A percentile compares a stretch with the other conserved stretches of the same genome.
Conservation (phyloP, 2,888 invertebrate genomes). For the Blastobasis lacticolella region DNA sequence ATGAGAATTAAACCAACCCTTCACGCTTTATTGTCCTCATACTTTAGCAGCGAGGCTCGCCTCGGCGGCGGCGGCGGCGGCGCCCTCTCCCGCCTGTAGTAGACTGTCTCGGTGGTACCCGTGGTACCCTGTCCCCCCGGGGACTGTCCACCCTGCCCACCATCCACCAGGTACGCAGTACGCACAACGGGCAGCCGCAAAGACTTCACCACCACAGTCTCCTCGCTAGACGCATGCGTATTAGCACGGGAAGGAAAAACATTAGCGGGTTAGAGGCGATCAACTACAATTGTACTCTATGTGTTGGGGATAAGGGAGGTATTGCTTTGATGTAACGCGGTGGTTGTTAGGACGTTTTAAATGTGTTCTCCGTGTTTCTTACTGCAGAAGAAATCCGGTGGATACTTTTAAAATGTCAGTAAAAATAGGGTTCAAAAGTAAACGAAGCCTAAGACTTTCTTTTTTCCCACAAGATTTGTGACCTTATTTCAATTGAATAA, state of each 20-base stretch:
- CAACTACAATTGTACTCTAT: no score
- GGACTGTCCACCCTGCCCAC: conserved; percentile 5
- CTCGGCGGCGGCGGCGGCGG: conserved; percentile 60
- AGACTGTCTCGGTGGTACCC: conserved; percentile 15
- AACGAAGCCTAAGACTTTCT: no score
- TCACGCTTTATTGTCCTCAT: conserved; percentile 35
- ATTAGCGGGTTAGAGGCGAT: neutral
- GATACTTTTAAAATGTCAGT: no score
- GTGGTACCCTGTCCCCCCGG: conserved; percentile 9
- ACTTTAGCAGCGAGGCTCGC: conserved; percentile 49
- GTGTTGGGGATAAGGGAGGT: no score
- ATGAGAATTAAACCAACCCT: conserved; percentile 41
- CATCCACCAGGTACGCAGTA: conserved; percentile 42
- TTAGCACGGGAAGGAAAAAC: conserved; percentile 25
- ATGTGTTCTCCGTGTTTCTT: no score
- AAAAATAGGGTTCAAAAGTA: no score
- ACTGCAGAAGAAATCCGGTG: no score
- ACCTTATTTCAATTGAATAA: no score
- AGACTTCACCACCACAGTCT: conserved; percentile 48
- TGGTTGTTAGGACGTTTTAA: no score
- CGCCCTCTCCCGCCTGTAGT: conserved; percentile 34
- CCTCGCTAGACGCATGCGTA: conserved; percentile 44
- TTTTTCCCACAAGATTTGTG: no score
- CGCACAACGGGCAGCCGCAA: conserved; percentile 54
- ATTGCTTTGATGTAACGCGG: no score